phyloP scores from a whole-genome alignment of 2,797 vertebrate genomes.

The Gallinago solitaria region DNA sequence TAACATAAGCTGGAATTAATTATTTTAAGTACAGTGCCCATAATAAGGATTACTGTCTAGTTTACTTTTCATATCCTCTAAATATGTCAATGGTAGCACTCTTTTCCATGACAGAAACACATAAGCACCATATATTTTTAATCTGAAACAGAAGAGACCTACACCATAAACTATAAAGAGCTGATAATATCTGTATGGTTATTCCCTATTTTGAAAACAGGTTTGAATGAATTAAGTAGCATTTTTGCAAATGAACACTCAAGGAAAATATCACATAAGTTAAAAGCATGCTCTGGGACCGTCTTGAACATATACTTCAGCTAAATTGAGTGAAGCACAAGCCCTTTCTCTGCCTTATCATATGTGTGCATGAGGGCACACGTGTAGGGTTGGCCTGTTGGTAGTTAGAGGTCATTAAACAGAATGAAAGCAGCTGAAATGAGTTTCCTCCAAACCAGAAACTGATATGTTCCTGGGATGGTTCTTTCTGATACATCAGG shows the following conservation, averaged over 20 bases:
- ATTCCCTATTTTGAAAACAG: not conserved
- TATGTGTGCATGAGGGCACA: too few species aligned
- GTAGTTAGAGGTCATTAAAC: constrained; percentile 31
- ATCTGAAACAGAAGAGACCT: not conserved
- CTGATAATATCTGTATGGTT: not conserved
- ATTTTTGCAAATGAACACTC: not conserved
- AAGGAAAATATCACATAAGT: not conserved
- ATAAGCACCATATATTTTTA: not conserved
- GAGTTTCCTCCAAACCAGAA: constrained; percentile 13
- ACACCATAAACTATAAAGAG: not conserved
- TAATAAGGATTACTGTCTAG: not conserved
- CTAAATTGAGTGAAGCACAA: not conserved
- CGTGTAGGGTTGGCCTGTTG: not conserved
- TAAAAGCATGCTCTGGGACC: not conserved
- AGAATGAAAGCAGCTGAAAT: constrained; percentile 45
- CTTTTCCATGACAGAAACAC: not conserved
- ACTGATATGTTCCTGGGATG: constrained; percentile 15
- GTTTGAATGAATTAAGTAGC: not conserved
- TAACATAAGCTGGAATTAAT: not conserved
- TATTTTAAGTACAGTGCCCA: not conserved
- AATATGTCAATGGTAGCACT: not conserved
- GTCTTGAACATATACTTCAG: not conserved
- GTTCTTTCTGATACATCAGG: constrained; percentile 28
- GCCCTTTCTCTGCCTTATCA: not conserved
- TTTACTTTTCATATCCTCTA: not conserved